phyloP scores from a whole-genome alignment of 1,140 invertebrate species.

The Drosophila novamexicana region DNA sequence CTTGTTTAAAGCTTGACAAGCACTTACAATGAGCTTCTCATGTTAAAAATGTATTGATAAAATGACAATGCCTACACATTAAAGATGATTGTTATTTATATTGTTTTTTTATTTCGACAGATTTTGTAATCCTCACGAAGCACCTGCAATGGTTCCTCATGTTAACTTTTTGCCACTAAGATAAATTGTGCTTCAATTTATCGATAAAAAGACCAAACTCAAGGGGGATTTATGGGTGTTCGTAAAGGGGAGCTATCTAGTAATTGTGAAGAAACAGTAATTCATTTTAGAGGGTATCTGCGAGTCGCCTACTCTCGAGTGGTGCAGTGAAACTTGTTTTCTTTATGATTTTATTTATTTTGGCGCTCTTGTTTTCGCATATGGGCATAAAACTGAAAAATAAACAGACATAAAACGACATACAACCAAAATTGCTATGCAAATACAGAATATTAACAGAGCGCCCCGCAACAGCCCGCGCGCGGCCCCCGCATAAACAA shows the following conservation, averaged over 20 bases:
- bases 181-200: too few relatives aligned
- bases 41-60: not conserved
- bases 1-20: not conserved
- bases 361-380: slow-evolving; percentile 73
- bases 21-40: not conserved
- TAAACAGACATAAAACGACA: slow-evolving; percentile 71
- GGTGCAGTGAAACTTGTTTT: not conserved
- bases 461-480: slow-evolving; percentile 28
- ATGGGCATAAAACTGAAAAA: slow-evolving; percentile 80
- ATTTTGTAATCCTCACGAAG: too few relatives aligned
- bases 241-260: too few relatives aligned
- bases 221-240: too few relatives aligned
- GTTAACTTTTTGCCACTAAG: too few relatives aligned
- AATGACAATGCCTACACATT: too few relatives aligned
- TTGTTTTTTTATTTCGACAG: too few relatives aligned
- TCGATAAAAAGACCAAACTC: too few relatives aligned
- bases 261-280: too few relatives aligned
- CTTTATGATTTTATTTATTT: slow-evolving; percentile 73
- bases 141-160: too few relatives aligned
- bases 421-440: slow-evolving; percentile 73
- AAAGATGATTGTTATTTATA: too few relatives aligned
- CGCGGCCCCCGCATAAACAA: slow-evolving; percentile 34
- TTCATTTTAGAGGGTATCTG: slow-evolving; percentile 4
- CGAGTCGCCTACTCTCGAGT: not conserved
- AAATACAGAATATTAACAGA: slow-evolving; percentile 72